Evolutionary conservation across 2,888 invertebrate genomes (phyloP).

Genomic region (Junonia oenone): DNA sequence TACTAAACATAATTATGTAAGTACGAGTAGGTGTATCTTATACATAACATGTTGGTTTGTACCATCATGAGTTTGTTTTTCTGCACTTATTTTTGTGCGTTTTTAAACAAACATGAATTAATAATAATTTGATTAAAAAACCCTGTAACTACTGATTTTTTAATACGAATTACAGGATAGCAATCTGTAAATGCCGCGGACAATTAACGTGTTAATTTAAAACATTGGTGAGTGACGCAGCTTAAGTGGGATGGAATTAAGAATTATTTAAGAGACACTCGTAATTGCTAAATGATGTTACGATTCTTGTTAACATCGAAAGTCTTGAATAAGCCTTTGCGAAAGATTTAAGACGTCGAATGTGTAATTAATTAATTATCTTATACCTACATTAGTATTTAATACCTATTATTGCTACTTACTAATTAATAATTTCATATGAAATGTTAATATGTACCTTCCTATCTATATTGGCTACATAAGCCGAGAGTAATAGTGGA

Average conservation of each 20-base stretch:
- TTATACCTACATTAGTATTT: not conserved
- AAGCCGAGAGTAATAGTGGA: too few species aligned
- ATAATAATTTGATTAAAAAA: too few species aligned
- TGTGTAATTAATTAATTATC: not conserved
- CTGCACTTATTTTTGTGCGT: too few species aligned
- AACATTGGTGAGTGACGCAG: conserved; percentile 18
- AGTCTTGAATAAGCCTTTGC: not conserved
- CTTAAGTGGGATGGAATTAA: conserved; percentile 21
- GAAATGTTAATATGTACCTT: too few species aligned
- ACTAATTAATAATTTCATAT: too few species aligned
- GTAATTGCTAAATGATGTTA: conserved; percentile 12
- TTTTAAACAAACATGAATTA: not conserved
- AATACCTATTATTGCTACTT: not conserved
- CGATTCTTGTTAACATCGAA: not conserved
- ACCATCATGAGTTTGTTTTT: too few species aligned
- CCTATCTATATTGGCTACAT: too few species aligned
- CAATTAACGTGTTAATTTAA: conserved; percentile 27
- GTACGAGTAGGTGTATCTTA: too few species aligned
- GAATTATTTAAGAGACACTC: conserved; percentile 13
- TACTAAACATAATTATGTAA: too few species aligned
- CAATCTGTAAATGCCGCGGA: conserved; percentile 14
- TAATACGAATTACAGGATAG: conserved; percentile 1
- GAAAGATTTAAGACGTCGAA: not conserved
- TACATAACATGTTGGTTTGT: too few species aligned
- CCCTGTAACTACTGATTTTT: too few species aligned